These are phyloP conservation scores for Drosophila elegans DNA, from an alignment of 1,140 invertebrate species.

Conservation along the genomic window DNA sequence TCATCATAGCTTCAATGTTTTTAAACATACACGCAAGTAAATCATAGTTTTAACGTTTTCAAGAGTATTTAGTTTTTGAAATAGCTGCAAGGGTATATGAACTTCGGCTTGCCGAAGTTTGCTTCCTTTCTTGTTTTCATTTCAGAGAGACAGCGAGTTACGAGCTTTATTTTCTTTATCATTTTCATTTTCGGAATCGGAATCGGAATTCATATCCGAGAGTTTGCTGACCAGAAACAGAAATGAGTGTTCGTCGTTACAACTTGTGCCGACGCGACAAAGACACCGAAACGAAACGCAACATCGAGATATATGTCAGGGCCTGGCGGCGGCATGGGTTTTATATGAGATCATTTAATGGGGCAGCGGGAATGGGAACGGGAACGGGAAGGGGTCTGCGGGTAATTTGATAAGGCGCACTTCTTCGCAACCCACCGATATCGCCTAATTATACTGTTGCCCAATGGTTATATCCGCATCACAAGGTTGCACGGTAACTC, in stretches of 20 bases:
- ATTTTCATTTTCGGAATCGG: constrained; percentile 12
- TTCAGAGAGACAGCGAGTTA: constrained; percentile 9
- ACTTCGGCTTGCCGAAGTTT: no score
- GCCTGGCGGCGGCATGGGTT: constrained; percentile 2
- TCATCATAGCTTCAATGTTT: no score
- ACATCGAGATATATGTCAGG: constrained; percentile 1
- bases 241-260: constrained; percentile 11
- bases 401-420: constrained; percentile 30
- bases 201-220: constrained; percentile 19
- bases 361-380: no score
- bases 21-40: no score
- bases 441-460: constrained; percentile 37
- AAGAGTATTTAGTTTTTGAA: no score
- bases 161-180: constrained; percentile 7
- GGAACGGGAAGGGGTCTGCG: neutral
- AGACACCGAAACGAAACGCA: constrained; percentile 14
- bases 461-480: constrained; percentile 12
- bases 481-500: neutral
- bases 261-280: constrained; percentile 10
- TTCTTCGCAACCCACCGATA: constrained; percentile 14
- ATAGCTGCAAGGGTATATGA: no score
- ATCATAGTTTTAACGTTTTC: no score
- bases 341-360: constrained; percentile 19
- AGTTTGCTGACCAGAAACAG: constrained; percentile 34
- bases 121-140: no score